Conservation (phyloP, 2,113 vertebrate species). For the Phyllopteryx taeniolatus region DNA sequence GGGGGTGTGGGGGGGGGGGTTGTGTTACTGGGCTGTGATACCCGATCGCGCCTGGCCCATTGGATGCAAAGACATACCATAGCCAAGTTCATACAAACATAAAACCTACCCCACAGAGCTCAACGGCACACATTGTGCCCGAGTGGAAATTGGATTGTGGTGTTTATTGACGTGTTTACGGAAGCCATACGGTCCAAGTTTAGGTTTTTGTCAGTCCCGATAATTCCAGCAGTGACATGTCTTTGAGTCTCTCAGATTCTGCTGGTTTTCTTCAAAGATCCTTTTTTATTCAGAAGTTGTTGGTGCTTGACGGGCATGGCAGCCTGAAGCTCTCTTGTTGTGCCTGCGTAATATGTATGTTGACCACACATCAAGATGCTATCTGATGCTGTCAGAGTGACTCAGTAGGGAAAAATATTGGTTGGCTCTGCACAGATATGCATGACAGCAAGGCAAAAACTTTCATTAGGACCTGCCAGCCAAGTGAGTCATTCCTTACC, state of each 20-base stretch:
- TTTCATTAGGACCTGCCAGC: conserved; percentile 61
- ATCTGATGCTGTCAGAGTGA: conserved; percentile 48
- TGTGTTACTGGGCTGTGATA: conserved; percentile 47
- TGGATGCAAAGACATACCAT: conserved; percentile 48
- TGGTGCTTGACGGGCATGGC: conserved; percentile 14
- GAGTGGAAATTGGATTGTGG: conserved; percentile 40
- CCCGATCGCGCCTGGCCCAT: conserved; percentile 41
- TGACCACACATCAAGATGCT: conserved; percentile 46
- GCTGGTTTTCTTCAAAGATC: not conserved
- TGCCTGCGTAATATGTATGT: conserved; percentile 38
- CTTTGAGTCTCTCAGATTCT: not conserved
- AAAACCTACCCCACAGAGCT: conserved; percentile 29
- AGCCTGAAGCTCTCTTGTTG: conserved; percentile 24
- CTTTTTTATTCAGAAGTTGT: conserved; percentile 20
- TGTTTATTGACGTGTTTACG: conserved; percentile 56
- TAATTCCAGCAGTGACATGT: conserved; percentile 26
- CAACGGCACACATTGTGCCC: conserved; percentile 33
- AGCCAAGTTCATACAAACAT: conserved; percentile 51
- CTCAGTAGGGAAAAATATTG: conserved; percentile 37
- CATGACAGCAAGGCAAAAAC: conserved; percentile 54
- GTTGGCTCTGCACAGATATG: conserved; percentile 56
- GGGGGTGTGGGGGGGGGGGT: conserved; percentile 46
- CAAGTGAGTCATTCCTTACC: conserved; percentile 64
- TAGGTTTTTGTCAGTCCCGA: conserved; percentile 35
- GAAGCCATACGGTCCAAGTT: conserved; percentile 23